Conservation (phyloP, 2,797 vertebrate genomes). For the Intellagama lesueurii region DNA sequence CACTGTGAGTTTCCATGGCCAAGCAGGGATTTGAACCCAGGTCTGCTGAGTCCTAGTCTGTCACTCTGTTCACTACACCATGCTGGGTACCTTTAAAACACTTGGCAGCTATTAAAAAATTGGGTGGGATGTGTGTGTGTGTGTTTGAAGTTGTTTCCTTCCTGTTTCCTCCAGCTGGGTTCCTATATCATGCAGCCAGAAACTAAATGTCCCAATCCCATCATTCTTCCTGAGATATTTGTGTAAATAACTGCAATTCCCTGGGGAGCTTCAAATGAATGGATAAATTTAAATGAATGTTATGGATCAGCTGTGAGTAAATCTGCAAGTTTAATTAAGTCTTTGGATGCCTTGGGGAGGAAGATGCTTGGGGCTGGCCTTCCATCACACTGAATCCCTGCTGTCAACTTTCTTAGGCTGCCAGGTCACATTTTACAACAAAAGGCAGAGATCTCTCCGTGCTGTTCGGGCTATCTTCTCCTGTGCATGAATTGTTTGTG, state of each 20-base stretch:
- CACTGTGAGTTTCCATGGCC: too few relatives aligned
- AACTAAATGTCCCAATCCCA: conserved; percentile 17
- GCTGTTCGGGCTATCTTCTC: neutral
- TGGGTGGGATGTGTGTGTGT: neutral
- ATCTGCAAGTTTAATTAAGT: conserved; percentile 18
- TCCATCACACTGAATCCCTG: neutral
- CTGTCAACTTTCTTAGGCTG: neutral
- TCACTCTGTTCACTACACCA: too few relatives aligned
- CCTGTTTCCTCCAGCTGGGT: neutral
- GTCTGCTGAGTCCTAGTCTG: too few relatives aligned
- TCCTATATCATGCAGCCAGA: conserved; percentile 4
- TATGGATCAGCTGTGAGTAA: neutral
- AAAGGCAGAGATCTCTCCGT: neutral
- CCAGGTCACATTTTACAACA: neutral
- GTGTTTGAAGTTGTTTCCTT: neutral
- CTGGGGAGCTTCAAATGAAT: neutral
- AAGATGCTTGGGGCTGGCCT: neutral
- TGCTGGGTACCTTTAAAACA: neutral
- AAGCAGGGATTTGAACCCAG: too few relatives aligned
- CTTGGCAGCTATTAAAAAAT: neutral
- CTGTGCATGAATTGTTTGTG: neutral
- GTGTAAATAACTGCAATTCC: conserved; percentile 17
- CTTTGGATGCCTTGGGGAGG: neutral
- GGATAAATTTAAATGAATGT: neutral
- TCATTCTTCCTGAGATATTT: conserved; percentile 19